Evolutionary conservation across 2,888 invertebrate genomes (phyloP).

Genomic region (Drosophila atripex): DNA sequence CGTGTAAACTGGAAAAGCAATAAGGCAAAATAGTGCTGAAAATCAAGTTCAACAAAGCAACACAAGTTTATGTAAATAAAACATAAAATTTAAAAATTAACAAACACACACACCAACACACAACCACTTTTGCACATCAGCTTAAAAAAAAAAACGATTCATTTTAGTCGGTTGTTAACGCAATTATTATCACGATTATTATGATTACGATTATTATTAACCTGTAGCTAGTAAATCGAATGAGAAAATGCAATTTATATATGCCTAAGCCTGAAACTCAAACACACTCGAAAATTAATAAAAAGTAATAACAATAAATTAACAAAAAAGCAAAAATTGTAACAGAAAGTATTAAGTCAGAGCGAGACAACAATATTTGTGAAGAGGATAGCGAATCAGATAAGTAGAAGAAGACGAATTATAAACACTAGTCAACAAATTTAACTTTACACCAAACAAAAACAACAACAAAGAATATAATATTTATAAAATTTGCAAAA

Average conservation of each 20-base stretch:
- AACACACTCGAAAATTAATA: neutral
- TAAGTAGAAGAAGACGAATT: neutral
- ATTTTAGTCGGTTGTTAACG: constrained; percentile 66
- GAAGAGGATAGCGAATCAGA: constrained; percentile 3
- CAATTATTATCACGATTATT: constrained; percentile 35
- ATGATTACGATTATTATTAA: constrained; percentile 37
- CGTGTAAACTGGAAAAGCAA: constrained; percentile 40
- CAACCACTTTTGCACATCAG: constrained; percentile 20
- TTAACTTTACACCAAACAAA: constrained; percentile 37
- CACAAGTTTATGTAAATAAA: constrained; percentile 33
- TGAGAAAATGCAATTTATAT: constrained; percentile 24
- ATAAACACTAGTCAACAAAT: constrained; percentile 41
- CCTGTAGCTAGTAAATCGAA: constrained; percentile 59
- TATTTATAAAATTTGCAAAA: constrained; percentile 27
- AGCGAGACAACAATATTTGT: constrained; percentile 26
- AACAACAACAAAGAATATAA: constrained; percentile 17
- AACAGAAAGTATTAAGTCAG: constrained; percentile 49
- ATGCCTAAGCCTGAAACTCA: constrained; percentile 30
- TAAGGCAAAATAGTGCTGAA: constrained; percentile 32
- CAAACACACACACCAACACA: constrained; percentile 3
- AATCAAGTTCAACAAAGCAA: constrained; percentile 19
- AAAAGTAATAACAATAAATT: neutral
- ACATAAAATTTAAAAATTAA: neutral
- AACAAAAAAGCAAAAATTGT: constrained; percentile 17
- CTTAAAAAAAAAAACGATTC: constrained; percentile 10